Base-by-base conservation (phyloP, 2,113 vertebrate species). In the Casuarius casuarius region DNA sequence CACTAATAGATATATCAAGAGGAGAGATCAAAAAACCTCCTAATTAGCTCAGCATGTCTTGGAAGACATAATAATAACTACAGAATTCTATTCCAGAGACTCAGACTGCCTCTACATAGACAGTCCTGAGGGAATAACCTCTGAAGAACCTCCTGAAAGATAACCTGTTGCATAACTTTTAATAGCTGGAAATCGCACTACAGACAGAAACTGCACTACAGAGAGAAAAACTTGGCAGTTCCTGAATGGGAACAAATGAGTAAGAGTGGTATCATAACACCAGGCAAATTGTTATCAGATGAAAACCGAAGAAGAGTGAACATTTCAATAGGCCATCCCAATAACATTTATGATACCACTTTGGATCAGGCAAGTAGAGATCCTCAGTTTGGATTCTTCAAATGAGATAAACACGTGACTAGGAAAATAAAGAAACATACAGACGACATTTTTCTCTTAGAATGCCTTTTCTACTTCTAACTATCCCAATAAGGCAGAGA, bases 41-140 rank as follows among this genome's bases (percentile, higher is more conserved):
- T 94, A 95, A 74, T 75, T 78, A 96, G 12, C 70, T 84, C 81
- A 94, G 61, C 40, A 77, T 74, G 51, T 65, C 80, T 91, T 80
- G 38, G 56, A 90, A 89, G 49, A 58, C 25, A 87, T 72, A 66
- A 93, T 51, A 77, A 56, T 74, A 84, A 77, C 83, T 92, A 73
- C 1, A 86, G 40, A 92, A 58, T 9, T 73, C 77, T 25, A 46
- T n/a, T 78, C 49, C 67, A 68, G 61, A 95, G 74, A 74, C 12
- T 78, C 54, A 17, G 68, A n/a, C 52, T 75, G 54, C 74, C n/a
- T 84, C 61, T 68, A 26, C n/a, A 61, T 3, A 66, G 54, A 84
- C 8, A 74, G 51, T 13, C 73, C 77, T 71, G 28, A 52, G 49
- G 59, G 22, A 12, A 65, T 84, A 85, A 10, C 8, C n/a, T 94